A percentile compares a stretch with the other conserved stretches of the same genome.
These are phyloP conservation scores for Caenorhabditis elegans DNA, from an alignment of 1,140 invertebrate genomes.

Conservation along the genomic window DNA sequence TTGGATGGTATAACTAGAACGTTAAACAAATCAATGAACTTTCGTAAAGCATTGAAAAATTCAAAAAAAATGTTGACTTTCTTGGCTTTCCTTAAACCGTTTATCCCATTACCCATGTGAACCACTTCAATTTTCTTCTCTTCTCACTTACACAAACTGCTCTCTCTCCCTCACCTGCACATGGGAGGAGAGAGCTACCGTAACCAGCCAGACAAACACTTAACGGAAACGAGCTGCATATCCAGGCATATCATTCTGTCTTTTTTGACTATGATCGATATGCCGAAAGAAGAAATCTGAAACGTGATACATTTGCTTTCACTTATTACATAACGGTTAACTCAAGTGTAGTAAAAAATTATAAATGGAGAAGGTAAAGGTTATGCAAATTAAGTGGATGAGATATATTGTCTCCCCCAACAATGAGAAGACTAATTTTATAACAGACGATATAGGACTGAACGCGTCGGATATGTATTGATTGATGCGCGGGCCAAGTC, in stretches of 20 bases:
- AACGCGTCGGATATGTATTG: too few relatives aligned
- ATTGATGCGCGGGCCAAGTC: too few relatives aligned
- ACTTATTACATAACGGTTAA: neutral
- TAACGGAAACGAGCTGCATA: neutral
- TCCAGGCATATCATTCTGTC: neutral
- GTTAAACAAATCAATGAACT: too few relatives aligned
- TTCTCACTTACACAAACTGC: constrained; percentile 26
- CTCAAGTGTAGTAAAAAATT: neutral
- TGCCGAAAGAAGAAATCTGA: constrained; percentile 5
- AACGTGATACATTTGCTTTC: neutral
- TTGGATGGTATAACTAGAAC: too few relatives aligned
- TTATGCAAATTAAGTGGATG: neutral
- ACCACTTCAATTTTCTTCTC: neutral
- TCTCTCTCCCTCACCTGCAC: neutral
- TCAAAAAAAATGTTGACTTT: neutral
- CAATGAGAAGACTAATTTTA: too few relatives aligned
- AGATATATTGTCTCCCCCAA: too few relatives aligned
- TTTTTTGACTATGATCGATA: neutral
- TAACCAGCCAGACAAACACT: constrained; percentile 18
- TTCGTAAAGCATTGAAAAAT: too few relatives aligned
- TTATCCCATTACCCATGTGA: constrained; percentile 24
- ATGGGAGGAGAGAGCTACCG: neutral
- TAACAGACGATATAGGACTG: too few relatives aligned
- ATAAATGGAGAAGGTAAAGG: neutral
- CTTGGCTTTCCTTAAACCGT: neutral